A percentile compares a stretch with the other conserved stretches of the same genome.
These are phyloP conservation scores for Bergia puertoricense DNA, from an alignment of 92 coral and sea anemone species.

Conservation along the genomic window DNA sequence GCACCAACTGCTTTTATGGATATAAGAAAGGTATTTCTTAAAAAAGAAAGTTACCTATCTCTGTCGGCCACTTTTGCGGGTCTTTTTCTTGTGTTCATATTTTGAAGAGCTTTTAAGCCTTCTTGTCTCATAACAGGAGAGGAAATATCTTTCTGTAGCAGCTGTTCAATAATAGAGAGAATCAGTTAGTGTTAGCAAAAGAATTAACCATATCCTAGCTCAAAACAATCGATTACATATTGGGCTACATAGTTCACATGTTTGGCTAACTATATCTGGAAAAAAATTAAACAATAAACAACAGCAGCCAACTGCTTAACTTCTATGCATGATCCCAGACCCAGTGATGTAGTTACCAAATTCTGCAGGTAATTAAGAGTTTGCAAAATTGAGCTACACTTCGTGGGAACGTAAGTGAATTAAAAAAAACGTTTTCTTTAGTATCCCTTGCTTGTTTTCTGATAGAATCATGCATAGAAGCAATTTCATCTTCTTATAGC, in stretches of 20 bases:
- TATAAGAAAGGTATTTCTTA: background rate
- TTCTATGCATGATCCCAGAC: background rate
- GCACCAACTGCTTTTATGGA: background rate
- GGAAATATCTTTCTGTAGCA: constrained; percentile 48
- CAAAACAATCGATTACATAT: background rate
- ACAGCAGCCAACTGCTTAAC: constrained; percentile 13
- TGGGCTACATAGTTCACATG: background rate
- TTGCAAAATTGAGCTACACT: background rate
- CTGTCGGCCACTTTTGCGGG: background rate
- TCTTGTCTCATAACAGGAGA: constrained; percentile 24
- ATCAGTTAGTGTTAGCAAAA: constrained; percentile 20
- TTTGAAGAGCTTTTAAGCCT: constrained; percentile 33
- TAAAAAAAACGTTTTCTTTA: background rate
- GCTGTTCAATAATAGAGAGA: constrained; percentile 14
- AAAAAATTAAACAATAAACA: background rate
- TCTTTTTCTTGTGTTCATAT: constrained; percentile 46
- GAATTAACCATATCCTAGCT: background rate
- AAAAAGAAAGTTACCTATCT: background rate
- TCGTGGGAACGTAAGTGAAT: background rate
- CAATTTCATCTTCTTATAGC: background rate
- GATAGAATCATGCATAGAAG: background rate
- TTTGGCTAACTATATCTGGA: background rate
- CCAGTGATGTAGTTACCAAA: background rate
- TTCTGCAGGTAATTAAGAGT: background rate
- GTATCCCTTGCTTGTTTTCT: background rate